These are phyloP conservation scores for Scrobipalpa atriplicella DNA, from an alignment of 2,888 invertebrate genomes.

Conservation along the genomic window DNA sequence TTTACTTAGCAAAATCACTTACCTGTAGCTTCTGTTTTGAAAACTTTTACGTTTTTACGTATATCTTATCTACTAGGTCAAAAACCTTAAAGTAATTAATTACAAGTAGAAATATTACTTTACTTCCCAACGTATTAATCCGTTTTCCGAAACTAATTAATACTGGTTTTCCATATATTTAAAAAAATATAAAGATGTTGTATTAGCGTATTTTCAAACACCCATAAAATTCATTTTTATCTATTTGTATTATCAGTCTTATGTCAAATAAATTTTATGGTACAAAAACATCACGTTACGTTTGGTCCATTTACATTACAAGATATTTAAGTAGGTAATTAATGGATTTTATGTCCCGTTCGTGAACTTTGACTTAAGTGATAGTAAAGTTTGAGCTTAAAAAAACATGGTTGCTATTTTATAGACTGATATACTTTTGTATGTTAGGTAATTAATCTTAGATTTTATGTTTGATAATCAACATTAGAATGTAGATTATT, in stretches of 20 bases:
- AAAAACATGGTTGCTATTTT: not conserved
- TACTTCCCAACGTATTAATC: not conserved
- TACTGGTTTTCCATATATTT: not conserved
- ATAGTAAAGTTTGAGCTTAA: not conserved
- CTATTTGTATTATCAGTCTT: constrained; percentile 27
- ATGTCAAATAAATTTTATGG: constrained; percentile 30
- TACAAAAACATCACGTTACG: constrained; percentile 29
- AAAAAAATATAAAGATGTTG: constrained; percentile 30
- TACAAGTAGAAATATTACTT: not conserved
- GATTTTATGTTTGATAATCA: too few relatives aligned
- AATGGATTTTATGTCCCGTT: not conserved
- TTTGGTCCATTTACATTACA: constrained; percentile 22
- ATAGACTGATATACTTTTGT: not conserved
- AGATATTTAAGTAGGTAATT: constrained; percentile 15
- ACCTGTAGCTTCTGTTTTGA: too few relatives aligned
- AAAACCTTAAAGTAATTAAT: not conserved
- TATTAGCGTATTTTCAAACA: constrained; percentile 25
- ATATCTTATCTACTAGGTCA: too few relatives aligned
- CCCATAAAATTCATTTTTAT: constrained; percentile 26
- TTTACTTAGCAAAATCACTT: too few relatives aligned
- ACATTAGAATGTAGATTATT: too few relatives aligned
- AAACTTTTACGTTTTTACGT: too few relatives aligned
- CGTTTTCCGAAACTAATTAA: not conserved
- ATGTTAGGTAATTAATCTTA: too few relatives aligned
- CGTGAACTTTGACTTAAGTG: constrained; percentile 21